phyloP scores from a whole-genome alignment of 2,888 invertebrate species.

The Apantesis nais region DNA sequence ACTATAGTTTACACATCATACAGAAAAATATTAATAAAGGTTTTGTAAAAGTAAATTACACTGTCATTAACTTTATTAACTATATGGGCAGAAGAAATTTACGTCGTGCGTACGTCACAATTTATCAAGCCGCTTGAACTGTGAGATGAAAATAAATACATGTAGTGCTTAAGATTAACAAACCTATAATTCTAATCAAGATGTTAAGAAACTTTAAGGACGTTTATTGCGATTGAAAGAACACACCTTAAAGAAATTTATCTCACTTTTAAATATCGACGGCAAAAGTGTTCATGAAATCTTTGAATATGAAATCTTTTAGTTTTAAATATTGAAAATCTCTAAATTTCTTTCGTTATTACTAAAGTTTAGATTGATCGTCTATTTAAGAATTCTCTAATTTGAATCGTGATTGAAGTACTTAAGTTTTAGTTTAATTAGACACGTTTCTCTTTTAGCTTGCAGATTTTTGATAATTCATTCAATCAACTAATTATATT shows the following conservation, averaged over 20 bases:
- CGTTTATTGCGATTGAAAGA: neutral
- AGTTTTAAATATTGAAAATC: constrained; percentile 1
- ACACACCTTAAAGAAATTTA: neutral
- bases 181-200: too few species aligned
- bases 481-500: constrained; percentile 6
- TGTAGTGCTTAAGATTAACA: too few species aligned
- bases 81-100: too few species aligned
- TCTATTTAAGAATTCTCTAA: constrained; percentile 27
- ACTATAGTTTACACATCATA: too few species aligned
- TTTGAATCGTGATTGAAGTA: constrained; percentile 29
- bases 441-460: constrained; percentile 5
- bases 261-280: neutral
- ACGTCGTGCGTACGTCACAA: too few species aligned
- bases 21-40: too few species aligned
- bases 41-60: too few species aligned
- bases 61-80: too few species aligned
- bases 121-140: too few species aligned
- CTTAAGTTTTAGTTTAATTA: constrained; percentile 27
- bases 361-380: constrained; percentile 39
- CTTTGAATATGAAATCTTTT: neutral
- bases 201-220: too few species aligned
- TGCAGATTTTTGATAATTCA: constrained; percentile 19
- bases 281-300: neutral
- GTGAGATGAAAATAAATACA: too few species aligned
- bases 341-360: constrained; percentile 19